phyloP scores from a whole-genome alignment of 2,113 vertebrate species.

The Azemiops feae region DNA sequence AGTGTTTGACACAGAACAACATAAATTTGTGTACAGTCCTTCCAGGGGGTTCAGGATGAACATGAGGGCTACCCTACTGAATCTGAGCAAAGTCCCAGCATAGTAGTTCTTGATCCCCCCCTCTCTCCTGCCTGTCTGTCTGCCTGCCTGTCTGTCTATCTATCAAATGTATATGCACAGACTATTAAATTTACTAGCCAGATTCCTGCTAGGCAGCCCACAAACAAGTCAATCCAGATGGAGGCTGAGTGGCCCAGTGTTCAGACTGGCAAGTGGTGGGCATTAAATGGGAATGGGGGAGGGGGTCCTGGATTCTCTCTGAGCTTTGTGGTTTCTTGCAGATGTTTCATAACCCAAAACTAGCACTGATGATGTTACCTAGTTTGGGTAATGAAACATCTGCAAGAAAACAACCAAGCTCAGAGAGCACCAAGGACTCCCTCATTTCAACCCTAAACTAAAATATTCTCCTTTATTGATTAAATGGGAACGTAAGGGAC shows the following conservation, averaged over 20 bases:
- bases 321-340: not conserved
- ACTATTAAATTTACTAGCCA: not conserved
- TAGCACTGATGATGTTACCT: not conserved
- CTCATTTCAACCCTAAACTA: not conserved
- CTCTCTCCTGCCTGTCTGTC: too few relatives aligned
- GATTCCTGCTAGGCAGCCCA: not conserved
- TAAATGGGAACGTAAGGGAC: not conserved
- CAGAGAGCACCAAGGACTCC: not conserved
- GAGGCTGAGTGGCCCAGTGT: not conserved
- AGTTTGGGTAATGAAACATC: not conserved
- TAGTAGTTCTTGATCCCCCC: too few relatives aligned
- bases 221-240: not conserved
- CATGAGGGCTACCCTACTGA: not conserved
- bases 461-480: not conserved
- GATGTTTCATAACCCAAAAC: not conserved
- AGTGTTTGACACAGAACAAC: not conserved
- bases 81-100: not conserved
- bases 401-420: not conserved
- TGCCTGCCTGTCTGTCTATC: too few relatives aligned
- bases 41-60: not conserved
- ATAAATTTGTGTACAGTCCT: not conserved
- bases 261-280: not conserved
- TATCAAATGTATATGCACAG: too few relatives aligned
- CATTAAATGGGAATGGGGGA: not conserved
- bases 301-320: not conserved